Evolutionary conservation across 2,113 vertebrate genomes (phyloP).

Genomic region (Okapia johnstoni): DNA sequence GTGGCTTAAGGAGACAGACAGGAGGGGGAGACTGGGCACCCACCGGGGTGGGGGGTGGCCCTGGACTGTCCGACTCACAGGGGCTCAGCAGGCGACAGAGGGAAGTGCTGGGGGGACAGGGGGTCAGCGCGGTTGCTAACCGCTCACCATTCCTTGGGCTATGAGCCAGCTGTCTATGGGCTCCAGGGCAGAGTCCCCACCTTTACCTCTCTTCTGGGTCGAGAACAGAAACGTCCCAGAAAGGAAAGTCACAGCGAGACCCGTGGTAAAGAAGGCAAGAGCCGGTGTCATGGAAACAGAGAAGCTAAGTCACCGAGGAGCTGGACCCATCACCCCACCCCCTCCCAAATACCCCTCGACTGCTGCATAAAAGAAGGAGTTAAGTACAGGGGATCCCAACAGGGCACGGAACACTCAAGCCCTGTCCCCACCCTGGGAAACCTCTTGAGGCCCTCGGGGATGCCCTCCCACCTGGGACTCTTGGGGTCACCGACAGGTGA

Average conservation of each 20-base stretch:
- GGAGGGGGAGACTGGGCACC: background rate
- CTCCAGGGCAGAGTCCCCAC: constrained; percentile 94
- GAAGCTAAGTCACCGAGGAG: background rate
- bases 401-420: too few species aligned
- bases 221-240: constrained; percentile 85
- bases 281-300: constrained; percentile 49
- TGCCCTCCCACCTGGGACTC: background rate
- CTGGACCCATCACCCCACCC: background rate
- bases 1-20: background rate
- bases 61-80: constrained; percentile 77
- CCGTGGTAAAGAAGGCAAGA: constrained; percentile 54
- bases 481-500: background rate
- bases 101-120: constrained; percentile 70
- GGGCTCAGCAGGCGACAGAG: constrained; percentile 68
- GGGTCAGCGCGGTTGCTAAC: constrained; percentile 78
- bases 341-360: background rate
- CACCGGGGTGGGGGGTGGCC: constrained; percentile 59
- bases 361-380: constrained; percentile 27
- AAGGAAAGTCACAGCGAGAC: constrained; percentile 84
- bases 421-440: background rate
- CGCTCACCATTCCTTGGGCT: constrained; percentile 99
- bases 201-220: constrained; percentile 94
- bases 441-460: background rate
- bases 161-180: constrained; percentile 99
- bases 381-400: background rate